These are phyloP conservation scores for Diorhabda carinulata DNA, from an alignment of 1,140 invertebrate species.

Conservation along the genomic window DNA sequence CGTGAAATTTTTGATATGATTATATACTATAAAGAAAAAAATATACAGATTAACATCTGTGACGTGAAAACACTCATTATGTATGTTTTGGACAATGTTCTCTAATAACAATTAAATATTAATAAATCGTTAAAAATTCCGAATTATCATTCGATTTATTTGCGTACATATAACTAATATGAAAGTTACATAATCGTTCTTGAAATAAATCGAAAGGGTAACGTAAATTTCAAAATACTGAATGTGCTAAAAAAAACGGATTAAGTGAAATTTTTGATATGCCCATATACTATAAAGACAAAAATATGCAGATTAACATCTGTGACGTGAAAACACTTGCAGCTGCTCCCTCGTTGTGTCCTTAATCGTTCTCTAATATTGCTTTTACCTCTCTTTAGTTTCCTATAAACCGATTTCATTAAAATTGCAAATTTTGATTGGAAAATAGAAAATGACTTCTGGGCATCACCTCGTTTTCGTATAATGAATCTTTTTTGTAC, in stretches of 20 bases:
- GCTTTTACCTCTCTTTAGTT: slow-evolving; percentile 31
- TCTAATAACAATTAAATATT: no score
- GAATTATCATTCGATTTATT: no score
- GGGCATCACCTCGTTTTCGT: background rate
- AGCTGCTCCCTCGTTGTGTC: slow-evolving; percentile 29
- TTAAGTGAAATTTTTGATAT: background rate
- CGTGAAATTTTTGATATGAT: background rate
- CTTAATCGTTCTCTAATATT: slow-evolving; percentile 34
- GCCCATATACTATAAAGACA: slow-evolving; percentile 11
- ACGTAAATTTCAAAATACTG: no score
- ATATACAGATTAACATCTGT: slow-evolving; percentile 34
- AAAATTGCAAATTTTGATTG: slow-evolving; percentile 32
- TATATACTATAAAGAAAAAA: slow-evolving; percentile 10
- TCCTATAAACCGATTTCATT: slow-evolving; percentile 27
- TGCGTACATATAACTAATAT: no score
- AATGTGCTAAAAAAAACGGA: no score
- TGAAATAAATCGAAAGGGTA: no score
- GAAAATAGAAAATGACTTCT: slow-evolving; percentile 18
- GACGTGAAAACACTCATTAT: background rate
- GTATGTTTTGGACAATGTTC: no score
- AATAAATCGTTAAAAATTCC: no score
- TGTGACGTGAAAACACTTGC: slow-evolving; percentile 31
- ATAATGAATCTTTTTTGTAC: no score
- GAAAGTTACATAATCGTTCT: no score
- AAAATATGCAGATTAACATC: slow-evolving; percentile 32